These are phyloP conservation scores for Antrozous pallidus DNA, from an alignment of 2,797 vertebrate genomes.

Conservation along the genomic window DNA sequence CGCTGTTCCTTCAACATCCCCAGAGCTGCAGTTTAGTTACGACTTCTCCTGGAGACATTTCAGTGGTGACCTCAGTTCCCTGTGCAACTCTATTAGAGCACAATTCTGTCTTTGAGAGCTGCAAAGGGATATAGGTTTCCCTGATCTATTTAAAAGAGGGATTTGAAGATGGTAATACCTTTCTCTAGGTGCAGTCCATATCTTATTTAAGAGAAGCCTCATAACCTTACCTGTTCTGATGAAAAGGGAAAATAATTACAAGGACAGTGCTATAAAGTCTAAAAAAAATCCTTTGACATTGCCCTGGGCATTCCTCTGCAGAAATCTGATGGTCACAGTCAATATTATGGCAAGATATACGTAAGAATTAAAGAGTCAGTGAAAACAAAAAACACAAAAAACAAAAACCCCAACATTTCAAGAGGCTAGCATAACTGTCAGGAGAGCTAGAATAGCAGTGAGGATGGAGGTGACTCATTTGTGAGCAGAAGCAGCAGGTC, in stretches of 20 bases:
- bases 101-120: not conserved
- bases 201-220: not conserved
- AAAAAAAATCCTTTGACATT: not conserved
- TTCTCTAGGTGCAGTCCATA: too few relatives aligned
- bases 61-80: not conserved
- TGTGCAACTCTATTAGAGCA: not conserved
- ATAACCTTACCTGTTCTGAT: not conserved
- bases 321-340: not conserved
- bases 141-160: not conserved
- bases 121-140: not conserved
- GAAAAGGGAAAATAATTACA: not conserved
- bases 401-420: too few relatives aligned
- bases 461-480: not conserved
- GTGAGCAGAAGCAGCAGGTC: not conserved
- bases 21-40: not conserved
- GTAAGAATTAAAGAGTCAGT: not conserved
- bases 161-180: not conserved
- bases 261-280: not conserved
- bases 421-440: not conserved
- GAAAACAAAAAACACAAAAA: not conserved
- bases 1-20: not conserved
- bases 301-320: not conserved
- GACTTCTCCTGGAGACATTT: not conserved
- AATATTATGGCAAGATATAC: not conserved
- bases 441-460: not conserved